A percentile compares a stretch with the other conserved stretches of the same genome.
Evolutionary conservation across 2,888 invertebrate genomes (phyloP).

Genomic region (Orthosia gracilis): DNA sequence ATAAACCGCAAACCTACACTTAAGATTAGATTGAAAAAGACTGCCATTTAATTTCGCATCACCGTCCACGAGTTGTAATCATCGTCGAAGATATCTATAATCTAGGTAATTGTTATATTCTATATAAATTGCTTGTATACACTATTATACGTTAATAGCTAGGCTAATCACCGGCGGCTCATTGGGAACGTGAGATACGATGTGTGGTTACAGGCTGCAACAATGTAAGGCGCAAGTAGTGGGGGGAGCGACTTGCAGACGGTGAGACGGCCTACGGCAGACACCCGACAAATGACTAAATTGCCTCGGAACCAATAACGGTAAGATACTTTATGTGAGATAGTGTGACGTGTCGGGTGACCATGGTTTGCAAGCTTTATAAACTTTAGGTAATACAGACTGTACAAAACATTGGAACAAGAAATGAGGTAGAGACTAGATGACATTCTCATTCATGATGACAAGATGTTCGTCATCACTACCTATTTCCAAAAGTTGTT

Average conservation of each 20-base stretch:
- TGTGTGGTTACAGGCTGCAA: conserved; percentile 63
- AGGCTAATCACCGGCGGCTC: conserved; percentile 67
- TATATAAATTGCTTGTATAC: conserved; percentile 54
- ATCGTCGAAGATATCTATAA: conserved; percentile 54
- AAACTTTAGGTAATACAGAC: neutral
- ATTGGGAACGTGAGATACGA: conserved; percentile 81
- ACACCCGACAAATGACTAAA: conserved; percentile 85
- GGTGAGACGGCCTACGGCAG: conserved; percentile 71
- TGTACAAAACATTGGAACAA: neutral
- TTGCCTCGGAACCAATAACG: conserved; percentile 81
- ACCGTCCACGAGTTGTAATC: conserved; percentile 46
- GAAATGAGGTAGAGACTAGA: neutral
- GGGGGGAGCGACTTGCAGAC: conserved; percentile 57
- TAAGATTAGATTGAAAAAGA: conserved; percentile 56
- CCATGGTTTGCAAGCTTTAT: conserved; percentile 45
- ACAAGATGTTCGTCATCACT: too few relatives aligned
- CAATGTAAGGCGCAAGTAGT: conserved; percentile 58
- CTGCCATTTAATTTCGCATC: conserved; percentile 64
- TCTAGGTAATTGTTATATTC: conserved; percentile 53
- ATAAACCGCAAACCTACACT: conserved; percentile 45
- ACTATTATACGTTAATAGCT: conserved; percentile 57
- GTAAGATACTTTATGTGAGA: conserved; percentile 72
- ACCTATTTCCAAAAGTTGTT: too few relatives aligned
- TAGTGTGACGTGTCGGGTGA: conserved; percentile 64
- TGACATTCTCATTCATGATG: too few relatives aligned